Evolutionary conservation across 2,888 invertebrate species (phyloP).

Genomic region (Nemurella pictetii): DNA sequence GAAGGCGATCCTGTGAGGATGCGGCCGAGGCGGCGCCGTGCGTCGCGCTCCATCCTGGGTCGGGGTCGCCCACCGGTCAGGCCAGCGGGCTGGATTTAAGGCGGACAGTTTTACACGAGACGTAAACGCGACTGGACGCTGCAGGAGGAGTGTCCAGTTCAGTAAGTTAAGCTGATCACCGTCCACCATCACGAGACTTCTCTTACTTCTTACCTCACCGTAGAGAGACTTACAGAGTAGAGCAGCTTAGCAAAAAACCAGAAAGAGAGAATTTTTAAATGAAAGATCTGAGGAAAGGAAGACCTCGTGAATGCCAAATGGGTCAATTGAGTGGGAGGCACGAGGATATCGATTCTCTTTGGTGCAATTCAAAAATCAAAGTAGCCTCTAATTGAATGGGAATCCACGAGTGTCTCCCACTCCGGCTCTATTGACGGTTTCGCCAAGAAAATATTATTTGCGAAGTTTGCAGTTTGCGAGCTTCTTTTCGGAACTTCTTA

Average conservation of each 20-base stretch:
- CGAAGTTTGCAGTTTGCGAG: too few species aligned
- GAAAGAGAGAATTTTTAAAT: constrained; percentile 12
- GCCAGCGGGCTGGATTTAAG: background rate
- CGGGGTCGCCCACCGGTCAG: too few species aligned
- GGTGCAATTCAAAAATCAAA: background rate
- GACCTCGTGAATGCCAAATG: constrained; percentile 4
- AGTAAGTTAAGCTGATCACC: constrained; percentile 25
- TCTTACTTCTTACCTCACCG: background rate
- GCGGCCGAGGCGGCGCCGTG: too few species aligned
- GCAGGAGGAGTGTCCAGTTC: background rate
- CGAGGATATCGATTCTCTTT: constrained; percentile 18
- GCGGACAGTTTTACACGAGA: constrained; percentile 15
- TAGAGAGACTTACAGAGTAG: constrained; percentile 16
- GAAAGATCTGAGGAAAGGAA: constrained; percentile 17
- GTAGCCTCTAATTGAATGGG: background rate
- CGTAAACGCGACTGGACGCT: background rate
- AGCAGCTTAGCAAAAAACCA: constrained; percentile 26
- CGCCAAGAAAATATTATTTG: background rate
- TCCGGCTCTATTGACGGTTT: background rate
- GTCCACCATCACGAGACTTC: background rate
- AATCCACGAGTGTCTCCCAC: background rate
- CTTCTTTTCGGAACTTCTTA: too few species aligned
- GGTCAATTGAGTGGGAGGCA: constrained; percentile 12
- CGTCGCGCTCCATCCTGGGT: too few species aligned
- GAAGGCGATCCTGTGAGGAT: constrained; percentile 15